These are phyloP conservation scores for Hydractinia echinata DNA, from an alignment of 30 jellyfish, hydroid and myxozoan genomes.

Conservation along the genomic window DNA sequence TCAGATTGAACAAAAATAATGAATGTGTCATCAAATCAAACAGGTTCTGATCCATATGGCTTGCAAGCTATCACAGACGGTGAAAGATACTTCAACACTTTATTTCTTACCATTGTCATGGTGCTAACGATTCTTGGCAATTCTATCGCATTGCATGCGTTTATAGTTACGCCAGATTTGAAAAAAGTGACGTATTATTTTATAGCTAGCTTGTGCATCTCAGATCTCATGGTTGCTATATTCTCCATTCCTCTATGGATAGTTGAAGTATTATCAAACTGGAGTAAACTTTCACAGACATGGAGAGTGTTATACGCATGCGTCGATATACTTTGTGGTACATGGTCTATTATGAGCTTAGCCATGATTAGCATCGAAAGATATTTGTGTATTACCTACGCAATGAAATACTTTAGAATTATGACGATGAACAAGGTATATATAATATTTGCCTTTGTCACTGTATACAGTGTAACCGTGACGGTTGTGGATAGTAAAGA, in stretches of 20 bases:
- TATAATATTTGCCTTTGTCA: slow-evolving; percentile 1
- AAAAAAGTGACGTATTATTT: slow-evolving; percentile 52
- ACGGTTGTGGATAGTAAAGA: slow-evolving; percentile 16
- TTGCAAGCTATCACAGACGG: not conserved
- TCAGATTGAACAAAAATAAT: no score
- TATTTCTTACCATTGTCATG: slow-evolving; percentile 46
- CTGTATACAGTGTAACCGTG: slow-evolving; percentile 33
- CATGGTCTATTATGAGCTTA: slow-evolving; percentile 71
- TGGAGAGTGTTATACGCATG: slow-evolving; percentile 29
- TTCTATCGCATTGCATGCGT: slow-evolving; percentile 67
- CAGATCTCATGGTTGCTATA: slow-evolving; percentile 70
- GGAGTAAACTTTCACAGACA: slow-evolving; percentile 2
- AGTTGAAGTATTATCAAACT: slow-evolving; percentile 44
- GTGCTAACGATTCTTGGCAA: slow-evolving; percentile 69
- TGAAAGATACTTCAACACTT: slow-evolving; percentile 27
- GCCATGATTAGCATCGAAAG: slow-evolving; percentile 91
- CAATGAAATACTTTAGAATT: slow-evolving; percentile 39
- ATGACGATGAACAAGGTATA: slow-evolving; percentile 53
- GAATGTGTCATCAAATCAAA: not conserved
- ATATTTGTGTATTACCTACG: slow-evolving; percentile 49
- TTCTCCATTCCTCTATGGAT: slow-evolving; percentile 79
- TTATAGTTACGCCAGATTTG: slow-evolving; percentile 63
- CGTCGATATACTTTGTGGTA: slow-evolving; percentile 75
- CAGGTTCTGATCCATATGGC: not conserved
- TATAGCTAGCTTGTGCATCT: slow-evolving; percentile 75